Percentiles rank a stretch among this genome's conserved stretches.
Evolutionary conservation across 35 echinoderm and acorn worm species (phyloP).

Genomic region (Chiridota heheva): DNA sequence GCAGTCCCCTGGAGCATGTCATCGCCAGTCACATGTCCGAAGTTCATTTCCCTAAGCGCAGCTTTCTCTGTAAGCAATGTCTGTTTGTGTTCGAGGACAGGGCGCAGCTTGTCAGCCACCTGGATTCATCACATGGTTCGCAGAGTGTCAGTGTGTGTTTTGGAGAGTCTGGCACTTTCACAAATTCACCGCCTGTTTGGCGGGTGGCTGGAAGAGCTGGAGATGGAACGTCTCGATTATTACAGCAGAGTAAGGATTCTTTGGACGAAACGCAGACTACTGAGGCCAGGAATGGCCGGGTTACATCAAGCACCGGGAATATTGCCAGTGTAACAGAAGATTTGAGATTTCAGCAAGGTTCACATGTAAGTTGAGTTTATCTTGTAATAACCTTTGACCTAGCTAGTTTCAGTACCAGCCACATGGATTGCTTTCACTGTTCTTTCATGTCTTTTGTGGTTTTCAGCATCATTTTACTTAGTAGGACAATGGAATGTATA

Average conservation of each 20-base stretch:
- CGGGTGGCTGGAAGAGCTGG: constrained; percentile 32
- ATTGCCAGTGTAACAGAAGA: constrained; percentile 71
- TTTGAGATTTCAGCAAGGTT: too few relatives aligned
- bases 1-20: constrained; percentile 97
- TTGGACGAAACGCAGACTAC: constrained; percentile 50
- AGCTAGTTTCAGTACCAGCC: too few relatives aligned
- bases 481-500: too few relatives aligned
- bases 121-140: constrained; percentile 83
- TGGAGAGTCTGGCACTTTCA: constrained; percentile 61
- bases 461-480: too few relatives aligned
- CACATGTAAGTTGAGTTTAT: too few relatives aligned
- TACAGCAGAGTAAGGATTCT: constrained; percentile 49
- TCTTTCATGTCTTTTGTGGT: too few relatives aligned
- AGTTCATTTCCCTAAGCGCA: constrained; percentile 87
- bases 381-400: too few relatives aligned
- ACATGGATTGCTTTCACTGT: too few relatives aligned
- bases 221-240: constrained; percentile 54
- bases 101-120: constrained; percentile 79
- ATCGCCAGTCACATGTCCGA: constrained; percentile 99
- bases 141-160: constrained; percentile 82
- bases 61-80: constrained; percentile 97
- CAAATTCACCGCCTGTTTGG: constrained; percentile 46
- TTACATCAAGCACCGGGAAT: constrained; percentile 92
- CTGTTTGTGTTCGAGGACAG: constrained; percentile 95
- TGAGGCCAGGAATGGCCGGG: constrained; percentile 73